Evolutionary conservation across 1,140 invertebrate species (phyloP).

Genomic region (Cotesia chilonis): DNA sequence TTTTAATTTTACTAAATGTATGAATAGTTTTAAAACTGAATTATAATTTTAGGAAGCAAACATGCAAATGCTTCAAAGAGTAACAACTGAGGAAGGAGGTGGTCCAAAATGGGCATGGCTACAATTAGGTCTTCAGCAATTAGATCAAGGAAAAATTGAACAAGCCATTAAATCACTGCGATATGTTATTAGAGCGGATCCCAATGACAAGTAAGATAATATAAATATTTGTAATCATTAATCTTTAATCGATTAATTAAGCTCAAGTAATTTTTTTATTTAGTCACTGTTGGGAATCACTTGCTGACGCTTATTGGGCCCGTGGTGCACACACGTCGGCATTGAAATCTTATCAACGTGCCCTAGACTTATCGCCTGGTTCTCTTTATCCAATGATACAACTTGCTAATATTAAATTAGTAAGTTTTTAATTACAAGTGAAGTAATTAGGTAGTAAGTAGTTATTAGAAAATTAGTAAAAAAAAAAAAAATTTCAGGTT

Average conservation of each 20-base stretch:
- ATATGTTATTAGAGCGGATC: conserved; percentile 78
- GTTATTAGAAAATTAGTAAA: conserved; percentile 24
- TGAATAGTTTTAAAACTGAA: not conserved
- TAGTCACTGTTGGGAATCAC: conserved; percentile 81
- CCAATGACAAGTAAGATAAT: conserved; percentile 70
- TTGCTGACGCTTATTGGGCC: conserved; percentile 86
- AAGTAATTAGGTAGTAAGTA: not conserved
- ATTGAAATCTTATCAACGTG: conserved; percentile 84
- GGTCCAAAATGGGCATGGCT: conserved; percentile 82
- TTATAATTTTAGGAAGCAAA: conserved; percentile 69
- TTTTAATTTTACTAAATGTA: not conserved
- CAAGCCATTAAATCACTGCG: conserved; percentile 80
- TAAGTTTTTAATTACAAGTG: conserved; percentile 47
- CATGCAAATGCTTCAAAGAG: conserved; percentile 72
- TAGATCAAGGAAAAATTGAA: conserved; percentile 74
- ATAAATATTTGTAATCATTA: not conserved
- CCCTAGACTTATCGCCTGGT: conserved; percentile 72
- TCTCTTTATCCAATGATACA: conserved; percentile 81
- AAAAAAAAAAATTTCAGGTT: conserved; percentile 55
- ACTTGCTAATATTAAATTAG: conserved; percentile 81
- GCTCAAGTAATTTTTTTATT: conserved; percentile 33
- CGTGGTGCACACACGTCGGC: conserved; percentile 86
- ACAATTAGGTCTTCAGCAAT: conserved; percentile 79
- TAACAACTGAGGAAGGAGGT: conserved; percentile 63
- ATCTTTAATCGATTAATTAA: conserved; percentile 15